Evolutionary conservation across 2,797 vertebrate species (phyloP), one percentile per base, ranked within the genome.

Genomic region (Phoebastria nigripes): DNA sequence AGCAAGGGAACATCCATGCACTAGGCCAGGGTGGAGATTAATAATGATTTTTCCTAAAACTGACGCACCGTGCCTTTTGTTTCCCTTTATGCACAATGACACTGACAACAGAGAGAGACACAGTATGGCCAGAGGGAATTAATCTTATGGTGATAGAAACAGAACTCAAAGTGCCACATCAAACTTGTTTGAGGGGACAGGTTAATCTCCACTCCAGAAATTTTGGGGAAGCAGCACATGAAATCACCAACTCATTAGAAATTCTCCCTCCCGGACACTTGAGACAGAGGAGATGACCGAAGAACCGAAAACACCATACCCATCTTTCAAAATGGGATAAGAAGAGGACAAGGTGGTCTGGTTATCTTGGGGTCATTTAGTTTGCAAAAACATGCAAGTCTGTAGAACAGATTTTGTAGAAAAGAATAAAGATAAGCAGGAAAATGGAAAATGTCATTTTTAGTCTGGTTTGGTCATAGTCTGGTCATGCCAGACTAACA

Each of bases 401-500:
- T 87, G 70, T 56, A 81, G 74, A 94, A 91, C 2, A 90, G 54
- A 82, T 89, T 93, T 87, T 69, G 49, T 56, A 86, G n/a, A 62
- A 87, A 83, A 86, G 15, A 65, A 42, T 61, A 71, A 77, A 89
- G 93, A 94, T 96, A 96, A 91, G 69, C 42, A 4, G 5, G 46
- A 88, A 94, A 92, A 86, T 81, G 89, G 76, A 95, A 96, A 93
- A 65, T 62, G 42, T 15, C 81, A 62, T 72, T 92, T 92, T 93
- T 58, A 96, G 82, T 81, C 79, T 81, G 35, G 33, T 96, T 93
- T 94, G 74, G 79, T 94, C 95, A 93, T 80, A 93, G 95, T 93
- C 89, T 95, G 69, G 72, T 91, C 89, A 93, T 78, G 95, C 89
- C 79, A 94, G 94, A 90, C 61, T 86, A 93, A 54, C 46, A 51